Percentiles rank a stretch among this genome's conserved stretches.
Evolutionary conservation across 2,888 invertebrate genomes (phyloP).

Genomic region (Norana najaformis): DNA sequence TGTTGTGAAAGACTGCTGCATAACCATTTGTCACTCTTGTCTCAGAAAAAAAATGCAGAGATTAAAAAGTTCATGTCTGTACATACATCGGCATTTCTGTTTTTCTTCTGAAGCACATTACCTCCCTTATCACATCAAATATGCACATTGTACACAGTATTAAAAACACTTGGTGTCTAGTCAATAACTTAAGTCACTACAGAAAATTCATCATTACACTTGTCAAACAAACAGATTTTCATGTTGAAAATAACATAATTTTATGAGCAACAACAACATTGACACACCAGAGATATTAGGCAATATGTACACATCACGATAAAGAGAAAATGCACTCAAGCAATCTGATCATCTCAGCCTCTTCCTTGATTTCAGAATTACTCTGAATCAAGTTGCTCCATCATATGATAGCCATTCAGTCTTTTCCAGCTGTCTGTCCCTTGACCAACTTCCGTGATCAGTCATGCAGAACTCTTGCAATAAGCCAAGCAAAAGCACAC

Average conservation of each 20-base stretch:
- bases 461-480: background rate
- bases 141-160: background rate
- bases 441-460: background rate
- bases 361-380: background rate
- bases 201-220: background rate
- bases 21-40: background rate
- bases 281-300: background rate
- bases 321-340: background rate
- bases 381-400: background rate
- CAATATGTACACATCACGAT: background rate
- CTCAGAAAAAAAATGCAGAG: background rate
- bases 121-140: background rate
- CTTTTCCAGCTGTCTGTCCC: background rate
- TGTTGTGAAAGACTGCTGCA: background rate
- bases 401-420: background rate
- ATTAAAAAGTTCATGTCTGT: background rate
- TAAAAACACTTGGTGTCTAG: background rate
- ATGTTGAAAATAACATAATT: slow-evolving; percentile 1
- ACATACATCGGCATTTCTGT: background rate
- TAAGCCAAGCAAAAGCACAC: background rate
- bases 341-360: background rate
- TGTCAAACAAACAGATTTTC: slow-evolving; percentile 13
- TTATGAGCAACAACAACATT: slow-evolving; percentile 1
- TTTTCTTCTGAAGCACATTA: background rate
- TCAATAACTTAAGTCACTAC: background rate